Evolutionary conservation across 2,113 vertebrate genomes (phyloP).

Genomic region (Crotalus viridis): DNA sequence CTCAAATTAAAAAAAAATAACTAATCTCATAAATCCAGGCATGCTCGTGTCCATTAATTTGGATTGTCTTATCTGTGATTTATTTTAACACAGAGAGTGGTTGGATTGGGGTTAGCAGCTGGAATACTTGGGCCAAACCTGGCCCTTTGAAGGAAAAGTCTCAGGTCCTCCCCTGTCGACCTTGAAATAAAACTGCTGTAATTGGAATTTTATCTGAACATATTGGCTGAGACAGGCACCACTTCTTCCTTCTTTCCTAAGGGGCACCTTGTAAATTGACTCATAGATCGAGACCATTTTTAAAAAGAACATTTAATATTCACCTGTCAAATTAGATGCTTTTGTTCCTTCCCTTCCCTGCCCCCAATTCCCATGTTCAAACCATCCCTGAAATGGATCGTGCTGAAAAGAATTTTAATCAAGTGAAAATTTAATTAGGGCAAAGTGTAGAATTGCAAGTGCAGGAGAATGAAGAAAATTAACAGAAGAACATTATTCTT

Average conservation of each 20-base stretch:
- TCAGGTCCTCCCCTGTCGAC: not conserved
- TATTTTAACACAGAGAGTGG: not conserved
- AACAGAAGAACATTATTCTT: not conserved
- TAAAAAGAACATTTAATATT: not conserved
- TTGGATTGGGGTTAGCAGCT: not conserved
- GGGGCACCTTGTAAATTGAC: not conserved
- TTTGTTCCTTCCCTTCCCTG: not conserved
- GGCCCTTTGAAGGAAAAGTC: not conserved
- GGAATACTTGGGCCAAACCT: not conserved
- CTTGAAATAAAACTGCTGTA: not conserved
- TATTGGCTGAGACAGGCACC: not conserved
- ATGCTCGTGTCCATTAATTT: not conserved
- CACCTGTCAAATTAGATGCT: not conserved
- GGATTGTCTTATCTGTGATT: not conserved
- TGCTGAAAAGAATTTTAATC: not conserved
- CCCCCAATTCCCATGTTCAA: not conserved
- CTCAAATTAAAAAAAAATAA: not conserved
- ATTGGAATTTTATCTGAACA: not conserved
- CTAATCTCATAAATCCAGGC: not conserved
- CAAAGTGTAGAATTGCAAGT: not conserved
- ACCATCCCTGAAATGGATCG: not conserved
- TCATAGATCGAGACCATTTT: not conserved
- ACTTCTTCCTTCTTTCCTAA: not conserved
- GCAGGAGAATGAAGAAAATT: not conserved
- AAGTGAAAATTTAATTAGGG: not conserved